Percentiles rank a stretch among this genome's conserved stretches.
These are phyloP conservation scores for Drosophila picticornis DNA, from an alignment of 2,888 invertebrate species.

Conservation along the genomic window DNA sequence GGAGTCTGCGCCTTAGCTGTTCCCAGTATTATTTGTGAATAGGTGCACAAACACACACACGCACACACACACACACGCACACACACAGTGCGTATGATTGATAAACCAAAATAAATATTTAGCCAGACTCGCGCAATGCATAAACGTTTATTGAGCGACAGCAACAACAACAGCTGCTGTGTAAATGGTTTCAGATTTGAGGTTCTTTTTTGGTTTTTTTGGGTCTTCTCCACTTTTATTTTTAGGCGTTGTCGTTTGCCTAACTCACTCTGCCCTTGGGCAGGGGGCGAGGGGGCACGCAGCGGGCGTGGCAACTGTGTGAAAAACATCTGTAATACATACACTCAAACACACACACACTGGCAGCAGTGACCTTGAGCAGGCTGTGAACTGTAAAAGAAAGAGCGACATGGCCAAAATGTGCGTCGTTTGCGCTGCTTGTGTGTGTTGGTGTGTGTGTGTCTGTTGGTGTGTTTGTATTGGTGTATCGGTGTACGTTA, in stretches of 20 bases:
- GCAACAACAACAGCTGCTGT: slow-evolving; percentile 39
- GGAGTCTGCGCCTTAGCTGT: slow-evolving; percentile 70
- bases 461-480: slow-evolving; percentile 5
- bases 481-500: slow-evolving; percentile 2
- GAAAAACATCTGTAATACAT: slow-evolving; percentile 42
- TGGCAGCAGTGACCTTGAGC: slow-evolving; percentile 75
- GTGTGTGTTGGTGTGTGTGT: slow-evolving; percentile 6
- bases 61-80: slow-evolving; percentile 27
- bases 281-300: background rate
- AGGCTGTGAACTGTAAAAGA: slow-evolving; percentile 51
- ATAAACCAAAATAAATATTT: slow-evolving; percentile 80
- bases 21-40: slow-evolving; percentile 54
- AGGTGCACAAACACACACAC: slow-evolving; percentile 44
- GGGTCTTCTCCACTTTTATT: slow-evolving; percentile 10
- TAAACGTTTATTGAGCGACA: slow-evolving; percentile 53
- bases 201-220: slow-evolving; percentile 11
- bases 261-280: slow-evolving; percentile 1
- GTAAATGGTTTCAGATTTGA: slow-evolving; percentile 35
- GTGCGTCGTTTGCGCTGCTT: slow-evolving; percentile 21
- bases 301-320: slow-evolving; percentile 33
- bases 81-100: slow-evolving; percentile 76
- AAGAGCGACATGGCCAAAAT: slow-evolving; percentile 26
- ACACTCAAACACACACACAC: slow-evolving; percentile 27
- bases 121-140: slow-evolving; percentile 71
- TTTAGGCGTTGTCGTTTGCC: slow-evolving; percentile 35